Conservation (phyloP, 2,797 vertebrate genomes). For the Sarcoramphus papa region DNA sequence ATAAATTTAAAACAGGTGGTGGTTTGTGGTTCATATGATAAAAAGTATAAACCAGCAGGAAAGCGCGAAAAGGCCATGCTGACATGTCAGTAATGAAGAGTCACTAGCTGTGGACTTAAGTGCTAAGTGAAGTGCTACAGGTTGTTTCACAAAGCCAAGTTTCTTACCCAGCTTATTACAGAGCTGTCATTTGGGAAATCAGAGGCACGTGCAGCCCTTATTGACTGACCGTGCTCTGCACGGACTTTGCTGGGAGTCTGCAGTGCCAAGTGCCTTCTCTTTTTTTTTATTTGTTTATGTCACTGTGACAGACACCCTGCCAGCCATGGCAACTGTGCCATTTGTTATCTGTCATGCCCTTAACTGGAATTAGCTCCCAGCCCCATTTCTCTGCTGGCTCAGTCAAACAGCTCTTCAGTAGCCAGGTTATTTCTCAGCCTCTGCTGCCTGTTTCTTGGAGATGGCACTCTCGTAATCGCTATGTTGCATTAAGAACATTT, state of each 20-base stretch:
- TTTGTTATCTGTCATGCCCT: not conserved
- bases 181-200: not conserved
- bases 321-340: not conserved
- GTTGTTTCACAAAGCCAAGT: not conserved
- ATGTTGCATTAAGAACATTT: not conserved
- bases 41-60: not conserved
- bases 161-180: not conserved
- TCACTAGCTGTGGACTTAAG: not conserved
- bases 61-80: not conserved
- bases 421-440: not conserved
- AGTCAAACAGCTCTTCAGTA: not conserved
- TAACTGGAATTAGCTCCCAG: not conserved
- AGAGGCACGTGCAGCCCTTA: not conserved
- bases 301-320: not conserved
- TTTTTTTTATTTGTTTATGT: not conserved
- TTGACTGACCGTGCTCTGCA: not conserved
- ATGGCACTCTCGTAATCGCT: rapidly evolving
- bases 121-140: not conserved
- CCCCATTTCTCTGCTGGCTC: not conserved
- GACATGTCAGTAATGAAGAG: not conserved
- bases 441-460: not conserved
- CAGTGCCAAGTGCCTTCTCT: not conserved
- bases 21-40: not conserved
- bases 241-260: not conserved
- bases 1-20: not conserved